These are phyloP conservation scores for Lamprologus sp. DNA, from an alignment of 2,113 vertebrate species.

Conservation along the genomic window DNA sequence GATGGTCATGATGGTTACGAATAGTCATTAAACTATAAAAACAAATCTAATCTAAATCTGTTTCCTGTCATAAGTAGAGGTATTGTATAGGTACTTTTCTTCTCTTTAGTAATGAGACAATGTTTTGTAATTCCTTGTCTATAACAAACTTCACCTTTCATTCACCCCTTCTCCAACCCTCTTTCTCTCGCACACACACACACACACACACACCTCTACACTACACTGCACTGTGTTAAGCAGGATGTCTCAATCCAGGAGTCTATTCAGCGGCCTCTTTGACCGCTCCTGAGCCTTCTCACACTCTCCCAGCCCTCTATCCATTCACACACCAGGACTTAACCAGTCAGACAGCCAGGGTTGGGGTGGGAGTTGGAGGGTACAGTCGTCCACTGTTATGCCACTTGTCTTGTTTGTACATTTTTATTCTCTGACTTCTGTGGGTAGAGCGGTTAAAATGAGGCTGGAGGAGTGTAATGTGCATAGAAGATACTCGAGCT, in stretches of 20 bases:
- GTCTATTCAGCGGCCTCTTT: constrained; percentile 19
- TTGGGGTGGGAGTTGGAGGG: not conserved
- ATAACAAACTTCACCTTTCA: not conserved
- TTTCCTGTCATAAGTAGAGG: not conserved
- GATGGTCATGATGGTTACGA: not conserved
- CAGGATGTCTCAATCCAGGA: constrained; percentile 34
- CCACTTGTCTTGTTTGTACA: constrained; percentile 7
- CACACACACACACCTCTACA: not conserved
- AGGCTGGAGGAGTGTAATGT: not conserved
- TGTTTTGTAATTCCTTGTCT: not conserved
- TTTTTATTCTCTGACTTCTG: not conserved
- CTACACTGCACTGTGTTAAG: not conserved
- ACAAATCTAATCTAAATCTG: not conserved
- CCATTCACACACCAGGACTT: not conserved
- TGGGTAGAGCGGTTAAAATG: not conserved
- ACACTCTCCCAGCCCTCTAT: not conserved
- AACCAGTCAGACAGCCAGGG: not conserved
- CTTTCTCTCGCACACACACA: not conserved
- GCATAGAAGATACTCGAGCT: not conserved
- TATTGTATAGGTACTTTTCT: not conserved
- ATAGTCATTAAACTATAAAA: not conserved
- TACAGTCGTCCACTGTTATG: not conserved
- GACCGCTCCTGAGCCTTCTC: constrained; percentile 6
- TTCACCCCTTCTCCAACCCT: not conserved
- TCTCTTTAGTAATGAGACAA: not conserved